phyloP scores from a whole-genome alignment of 2,888 invertebrate species.

The Uloborus plumipes region DNA sequence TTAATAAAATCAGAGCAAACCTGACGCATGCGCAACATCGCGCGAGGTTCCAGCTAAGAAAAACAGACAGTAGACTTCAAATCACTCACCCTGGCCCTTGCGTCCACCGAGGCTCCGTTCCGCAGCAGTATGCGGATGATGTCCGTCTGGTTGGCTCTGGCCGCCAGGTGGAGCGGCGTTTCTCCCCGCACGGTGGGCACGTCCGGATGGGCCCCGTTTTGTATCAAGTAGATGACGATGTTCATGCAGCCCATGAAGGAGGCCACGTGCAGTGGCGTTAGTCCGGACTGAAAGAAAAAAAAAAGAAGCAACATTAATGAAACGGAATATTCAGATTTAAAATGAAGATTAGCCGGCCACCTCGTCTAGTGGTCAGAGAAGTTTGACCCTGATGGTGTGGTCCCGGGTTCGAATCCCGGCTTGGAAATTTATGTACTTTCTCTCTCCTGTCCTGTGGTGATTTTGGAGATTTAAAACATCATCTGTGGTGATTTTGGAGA shows the following conservation, averaged over 20 bases:
- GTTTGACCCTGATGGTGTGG: no score
- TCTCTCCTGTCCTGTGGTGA: no score
- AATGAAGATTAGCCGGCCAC: no score
- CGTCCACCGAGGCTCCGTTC: constrained; percentile 97
- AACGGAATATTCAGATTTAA: no score
- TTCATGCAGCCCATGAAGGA: constrained; percentile 99
- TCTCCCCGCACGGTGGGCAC: constrained; percentile 98
- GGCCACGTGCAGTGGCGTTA: constrained; percentile 98
- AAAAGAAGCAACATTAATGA: background rate
- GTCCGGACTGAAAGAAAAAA: constrained; percentile 75
- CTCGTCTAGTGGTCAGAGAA: no score
- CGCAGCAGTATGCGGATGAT: constrained; percentile 97
- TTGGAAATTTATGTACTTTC: no score
- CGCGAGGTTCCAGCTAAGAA: no score
- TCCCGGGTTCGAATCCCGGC: no score
- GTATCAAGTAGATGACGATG: constrained; percentile 97
- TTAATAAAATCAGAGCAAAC: no score
- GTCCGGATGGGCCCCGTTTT: constrained; percentile 98
- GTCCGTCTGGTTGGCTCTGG: constrained; percentile 99
- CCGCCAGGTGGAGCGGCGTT: constrained; percentile 97
- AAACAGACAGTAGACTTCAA: background rate
- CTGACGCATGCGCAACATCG: no score
- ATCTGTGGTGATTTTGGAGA: no score
- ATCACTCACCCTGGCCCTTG: constrained; percentile 82
- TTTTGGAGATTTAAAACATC: no score